phyloP scores from a whole-genome alignment of 2,888 invertebrate genomes.

The Alentia gelatinosa region DNA sequence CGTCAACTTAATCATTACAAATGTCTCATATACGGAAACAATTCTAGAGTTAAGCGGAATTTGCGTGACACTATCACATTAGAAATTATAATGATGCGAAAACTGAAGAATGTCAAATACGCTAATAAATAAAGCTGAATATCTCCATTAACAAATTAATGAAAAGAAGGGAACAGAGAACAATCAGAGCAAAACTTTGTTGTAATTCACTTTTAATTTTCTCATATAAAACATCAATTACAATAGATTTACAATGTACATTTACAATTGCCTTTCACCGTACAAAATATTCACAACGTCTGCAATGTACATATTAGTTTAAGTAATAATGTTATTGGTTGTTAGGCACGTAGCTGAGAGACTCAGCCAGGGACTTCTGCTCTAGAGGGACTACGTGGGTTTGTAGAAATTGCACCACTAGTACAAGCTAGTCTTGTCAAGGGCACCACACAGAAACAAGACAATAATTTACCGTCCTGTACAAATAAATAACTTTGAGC shows the following conservation, averaged over 20 bases:
- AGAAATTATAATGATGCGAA: too few relatives aligned
- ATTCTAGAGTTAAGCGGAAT: too few relatives aligned
- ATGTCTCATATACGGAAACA: too few relatives aligned
- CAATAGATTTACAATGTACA: conserved; percentile 52
- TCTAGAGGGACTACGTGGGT: conserved; percentile 11
- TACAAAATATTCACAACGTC: conserved; percentile 47
- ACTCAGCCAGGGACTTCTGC: background rate
- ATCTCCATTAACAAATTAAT: too few relatives aligned
- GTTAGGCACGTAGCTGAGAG: conserved; percentile 11
- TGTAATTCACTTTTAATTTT: conserved; percentile 50
- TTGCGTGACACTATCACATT: too few relatives aligned
- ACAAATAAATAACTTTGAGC: conserved; percentile 51
- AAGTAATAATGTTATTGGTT: conserved; percentile 23
- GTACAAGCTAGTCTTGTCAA: conserved; percentile 37
- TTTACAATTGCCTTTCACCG: conserved; percentile 45
- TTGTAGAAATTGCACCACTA: background rate
- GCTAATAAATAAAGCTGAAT: too few relatives aligned
- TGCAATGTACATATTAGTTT: conserved; percentile 36
- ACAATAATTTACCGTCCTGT: conserved; percentile 31
- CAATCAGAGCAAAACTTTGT: too few relatives aligned
- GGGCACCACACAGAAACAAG: conserved; percentile 33
- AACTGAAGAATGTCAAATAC: too few relatives aligned
- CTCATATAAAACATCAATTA: conserved; percentile 53
- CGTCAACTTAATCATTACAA: too few relatives aligned
- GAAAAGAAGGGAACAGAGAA: too few relatives aligned